Conservation (phyloP, 2,113 vertebrate species). For the Hemibagrus wyckioides region DNA sequence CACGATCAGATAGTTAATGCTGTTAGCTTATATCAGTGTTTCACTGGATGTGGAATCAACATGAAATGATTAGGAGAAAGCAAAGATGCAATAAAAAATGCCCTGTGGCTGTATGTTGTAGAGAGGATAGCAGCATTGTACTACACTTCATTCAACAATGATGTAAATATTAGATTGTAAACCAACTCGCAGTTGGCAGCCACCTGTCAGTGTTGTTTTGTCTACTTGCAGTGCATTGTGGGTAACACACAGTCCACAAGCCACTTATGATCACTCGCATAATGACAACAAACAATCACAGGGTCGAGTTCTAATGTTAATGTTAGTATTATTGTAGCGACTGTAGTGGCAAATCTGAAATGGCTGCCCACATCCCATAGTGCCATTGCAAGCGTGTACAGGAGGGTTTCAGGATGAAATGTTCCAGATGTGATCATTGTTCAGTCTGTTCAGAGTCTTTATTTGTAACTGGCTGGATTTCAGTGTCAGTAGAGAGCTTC, state of each 20-base stretch:
- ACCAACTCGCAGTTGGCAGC: neutral
- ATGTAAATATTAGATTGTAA: neutral
- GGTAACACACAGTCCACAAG: no score
- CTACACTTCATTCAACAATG: neutral
- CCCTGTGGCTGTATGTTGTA: neutral
- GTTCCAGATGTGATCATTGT: neutral
- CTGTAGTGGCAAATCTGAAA: neutral
- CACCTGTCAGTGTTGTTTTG: neutral
- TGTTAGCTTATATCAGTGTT: neutral
- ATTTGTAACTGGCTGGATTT: slow-evolving; percentile 42
- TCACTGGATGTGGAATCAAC: neutral
- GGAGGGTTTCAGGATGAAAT: neutral
- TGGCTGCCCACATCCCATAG: neutral
- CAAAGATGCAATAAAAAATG: neutral
- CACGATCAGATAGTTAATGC: neutral
- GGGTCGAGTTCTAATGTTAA: no score
- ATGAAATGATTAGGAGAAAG: neutral
- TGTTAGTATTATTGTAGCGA: no score
- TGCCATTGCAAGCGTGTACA: neutral
- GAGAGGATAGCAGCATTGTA: neutral
- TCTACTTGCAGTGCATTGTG: neutral
- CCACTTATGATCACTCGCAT: neutral
- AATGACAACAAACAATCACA: neutral
- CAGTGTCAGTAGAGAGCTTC: slow-evolving; percentile 42
- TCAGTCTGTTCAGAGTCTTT: slow-evolving; percentile 39